Percentiles rank a stretch among this genome's conserved stretches.
Evolutionary conservation across 2,888 invertebrate genomes (phyloP).

Genomic region (Orthosia cruda): DNA sequence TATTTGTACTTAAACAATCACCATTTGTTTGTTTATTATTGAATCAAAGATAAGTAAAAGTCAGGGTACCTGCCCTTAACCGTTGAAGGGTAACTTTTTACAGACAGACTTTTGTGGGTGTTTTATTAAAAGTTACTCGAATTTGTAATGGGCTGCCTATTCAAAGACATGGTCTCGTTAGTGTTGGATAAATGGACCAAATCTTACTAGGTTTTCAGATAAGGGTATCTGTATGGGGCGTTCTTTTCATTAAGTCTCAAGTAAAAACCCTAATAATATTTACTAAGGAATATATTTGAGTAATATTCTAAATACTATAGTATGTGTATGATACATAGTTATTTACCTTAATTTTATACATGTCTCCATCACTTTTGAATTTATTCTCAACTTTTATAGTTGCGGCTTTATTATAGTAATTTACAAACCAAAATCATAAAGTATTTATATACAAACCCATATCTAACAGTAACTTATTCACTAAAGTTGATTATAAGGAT

Average conservation of each 20-base stretch:
- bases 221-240: background rate
- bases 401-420: slow-evolving; percentile 62
- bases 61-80: too few relatives aligned
- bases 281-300: slow-evolving; percentile 86
- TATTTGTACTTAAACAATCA: too few relatives aligned
- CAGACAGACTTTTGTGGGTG: too few relatives aligned
- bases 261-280: slow-evolving; percentile 66
- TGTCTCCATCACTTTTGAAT: slow-evolving; percentile 75
- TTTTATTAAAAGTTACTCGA: too few relatives aligned
- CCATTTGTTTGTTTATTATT: too few relatives aligned
- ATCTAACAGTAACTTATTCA: slow-evolving; percentile 64
- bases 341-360: slow-evolving; percentile 80
- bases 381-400: slow-evolving; percentile 63
- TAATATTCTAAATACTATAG: slow-evolving; percentile 79
- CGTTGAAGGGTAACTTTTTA: too few relatives aligned
- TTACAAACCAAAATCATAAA: slow-evolving; percentile 68
- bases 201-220: background rate
- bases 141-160: too few relatives aligned
- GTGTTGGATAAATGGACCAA: too few relatives aligned
- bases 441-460: slow-evolving; percentile 75
- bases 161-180: too few relatives aligned
- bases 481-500: slow-evolving; percentile 57
- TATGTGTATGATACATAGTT: slow-evolving; percentile 84
- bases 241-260: slow-evolving; percentile 10
- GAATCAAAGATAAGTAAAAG: too few relatives aligned